Conservation (phyloP, 2,797 vertebrate species). For the Ceryle rudis region DNA sequence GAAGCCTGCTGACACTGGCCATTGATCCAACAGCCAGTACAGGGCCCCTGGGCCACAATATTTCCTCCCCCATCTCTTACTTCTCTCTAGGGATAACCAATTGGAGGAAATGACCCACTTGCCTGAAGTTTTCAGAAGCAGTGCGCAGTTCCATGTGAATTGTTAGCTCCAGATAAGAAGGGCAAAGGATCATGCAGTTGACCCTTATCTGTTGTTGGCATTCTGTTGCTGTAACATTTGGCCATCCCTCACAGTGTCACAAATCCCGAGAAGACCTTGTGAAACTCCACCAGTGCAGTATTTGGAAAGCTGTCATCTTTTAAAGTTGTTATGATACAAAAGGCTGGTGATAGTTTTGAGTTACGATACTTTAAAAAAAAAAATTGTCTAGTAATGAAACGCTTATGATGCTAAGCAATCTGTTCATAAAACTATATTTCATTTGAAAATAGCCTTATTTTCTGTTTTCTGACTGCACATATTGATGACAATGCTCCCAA, state of each 20-base stretch:
- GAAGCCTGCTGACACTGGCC: slow-evolving; percentile 79
- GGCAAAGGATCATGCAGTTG: slow-evolving; percentile 9
- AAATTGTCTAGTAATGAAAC: background rate
- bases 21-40: slow-evolving; percentile 77
- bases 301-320: background rate
- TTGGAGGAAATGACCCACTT: slow-evolving; percentile 61
- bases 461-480: background rate
- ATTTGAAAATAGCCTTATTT: background rate
- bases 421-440: background rate
- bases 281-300: background rate
- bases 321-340: background rate
- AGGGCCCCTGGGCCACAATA: slow-evolving; percentile 49
- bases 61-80: slow-evolving; percentile 54
- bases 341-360: background rate
- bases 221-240: background rate
- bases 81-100: slow-evolving; percentile 71
- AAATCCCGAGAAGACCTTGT: slow-evolving; percentile 23
- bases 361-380: background rate
- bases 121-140: slow-evolving; percentile 58
- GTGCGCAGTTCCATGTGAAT: slow-evolving; percentile 63
- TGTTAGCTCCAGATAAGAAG: slow-evolving; percentile 55
- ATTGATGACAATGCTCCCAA: background rate
- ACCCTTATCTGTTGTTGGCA: background rate
- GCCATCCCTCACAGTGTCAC: slow-evolving; percentile 11
- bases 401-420: background rate